Evolutionary conservation across 2,113 vertebrate genomes (phyloP).

Genomic region (Copsychus sechellarum): DNA sequence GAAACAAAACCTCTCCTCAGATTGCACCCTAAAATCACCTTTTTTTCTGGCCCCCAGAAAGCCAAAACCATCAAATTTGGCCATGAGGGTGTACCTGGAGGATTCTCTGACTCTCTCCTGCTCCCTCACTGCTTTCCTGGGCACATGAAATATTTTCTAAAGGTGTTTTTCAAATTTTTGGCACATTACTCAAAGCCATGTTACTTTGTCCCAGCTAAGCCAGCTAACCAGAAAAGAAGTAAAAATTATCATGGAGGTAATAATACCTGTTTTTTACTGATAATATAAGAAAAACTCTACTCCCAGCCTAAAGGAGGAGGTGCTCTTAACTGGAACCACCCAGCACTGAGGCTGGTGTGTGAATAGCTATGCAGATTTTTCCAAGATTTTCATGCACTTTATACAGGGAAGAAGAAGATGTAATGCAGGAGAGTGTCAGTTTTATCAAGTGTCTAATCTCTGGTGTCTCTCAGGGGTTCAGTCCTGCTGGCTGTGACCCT

Average conservation of each 20-base stretch:
- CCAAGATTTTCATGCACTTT: constrained; percentile 62
- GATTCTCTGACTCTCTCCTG: neutral
- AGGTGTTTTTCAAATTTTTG: neutral
- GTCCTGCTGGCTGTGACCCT: neutral
- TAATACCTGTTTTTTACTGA: neutral
- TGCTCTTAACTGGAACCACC: neutral
- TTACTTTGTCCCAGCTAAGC: neutral
- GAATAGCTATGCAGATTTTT: constrained; percentile 31
- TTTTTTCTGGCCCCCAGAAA: neutral
- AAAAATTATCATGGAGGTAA: neutral
- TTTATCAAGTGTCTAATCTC: neutral
- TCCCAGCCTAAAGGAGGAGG: neutral
- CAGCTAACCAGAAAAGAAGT: neutral
- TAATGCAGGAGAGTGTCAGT: neutral
- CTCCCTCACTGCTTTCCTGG: neutral
- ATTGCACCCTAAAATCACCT: neutral
- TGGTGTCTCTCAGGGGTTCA: rapidly evolving
- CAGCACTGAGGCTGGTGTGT: neutral
- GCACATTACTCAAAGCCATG: neutral
- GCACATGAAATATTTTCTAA: neutral
- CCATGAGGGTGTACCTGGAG: neutral
- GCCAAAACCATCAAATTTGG: rapidly evolving
- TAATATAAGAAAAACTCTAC: neutral
- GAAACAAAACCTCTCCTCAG: neutral
- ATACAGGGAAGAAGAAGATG: neutral